Evolutionary conservation across 37 sponge, comb jelly and placozoan genomes (phyloP).

Genomic region (Dysidea cf. avara): DNA sequence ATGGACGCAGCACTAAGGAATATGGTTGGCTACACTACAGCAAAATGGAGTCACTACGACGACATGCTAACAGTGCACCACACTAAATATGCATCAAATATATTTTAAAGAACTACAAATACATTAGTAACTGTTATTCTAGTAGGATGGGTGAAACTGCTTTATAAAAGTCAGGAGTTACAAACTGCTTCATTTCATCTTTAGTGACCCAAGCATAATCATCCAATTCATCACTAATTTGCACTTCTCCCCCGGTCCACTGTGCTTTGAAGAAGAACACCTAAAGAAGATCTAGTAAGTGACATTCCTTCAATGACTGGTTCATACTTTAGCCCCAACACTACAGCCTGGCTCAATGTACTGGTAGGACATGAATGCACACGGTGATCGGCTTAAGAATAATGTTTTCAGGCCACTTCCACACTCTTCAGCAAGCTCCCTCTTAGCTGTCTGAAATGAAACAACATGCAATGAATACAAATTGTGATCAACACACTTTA

Average conservation of each 20-base stretch:
- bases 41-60: too few relatives aligned
- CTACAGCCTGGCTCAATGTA: background rate
- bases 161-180: conserved; percentile 50
- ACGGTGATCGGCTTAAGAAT: conserved; percentile 46
- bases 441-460: conserved; percentile 45
- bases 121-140: background rate
- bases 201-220: conserved; percentile 79
- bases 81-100: too few relatives aligned
- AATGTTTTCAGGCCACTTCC: conserved; percentile 37
- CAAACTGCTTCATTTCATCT: conserved; percentile 72
- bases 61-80: too few relatives aligned
- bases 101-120: too few relatives aligned
- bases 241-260: conserved; percentile 20
- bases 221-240: conserved; percentile 34
- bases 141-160: conserved; percentile 12
- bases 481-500: too few relatives aligned
- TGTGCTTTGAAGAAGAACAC: conserved; percentile 81
- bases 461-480: background rate
- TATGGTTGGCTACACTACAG: too few relatives aligned
- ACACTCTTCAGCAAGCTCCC: conserved; percentile 64
- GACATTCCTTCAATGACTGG: background rate
- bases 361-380: conserved; percentile 34
- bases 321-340: conserved; percentile 19
- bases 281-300: conserved; percentile 16
- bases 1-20: too few relatives aligned